These are phyloP conservation scores for Tetrapedia diversipes DNA, from an alignment of 2,888 invertebrate species.

Conservation along the genomic window DNA sequence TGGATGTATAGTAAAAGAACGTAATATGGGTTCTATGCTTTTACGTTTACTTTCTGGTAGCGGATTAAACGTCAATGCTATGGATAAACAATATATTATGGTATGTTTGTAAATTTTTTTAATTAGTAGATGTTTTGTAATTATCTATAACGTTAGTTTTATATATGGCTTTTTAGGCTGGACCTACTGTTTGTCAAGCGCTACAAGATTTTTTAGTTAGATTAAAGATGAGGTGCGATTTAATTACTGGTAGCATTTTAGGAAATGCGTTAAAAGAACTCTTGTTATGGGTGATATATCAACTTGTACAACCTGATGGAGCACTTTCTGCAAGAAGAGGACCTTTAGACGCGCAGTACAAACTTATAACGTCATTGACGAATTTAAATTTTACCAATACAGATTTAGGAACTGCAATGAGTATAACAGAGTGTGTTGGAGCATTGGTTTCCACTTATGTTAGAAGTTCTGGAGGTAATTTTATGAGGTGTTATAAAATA, in stretches of 20 bases:
- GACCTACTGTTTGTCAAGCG: conserved; percentile 90
- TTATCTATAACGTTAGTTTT: background rate
- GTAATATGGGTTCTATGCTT: conserved; percentile 87
- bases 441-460: conserved; percentile 80
- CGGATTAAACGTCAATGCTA: conserved; percentile 84
- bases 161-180: conserved; percentile 84
- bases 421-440: conserved; percentile 89
- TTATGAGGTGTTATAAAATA: background rate
- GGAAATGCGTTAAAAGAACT: conserved; percentile 86
- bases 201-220: conserved; percentile 89
- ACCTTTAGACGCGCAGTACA: conserved; percentile 90
- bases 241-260: conserved; percentile 84
- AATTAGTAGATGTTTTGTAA: background rate
- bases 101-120: conserved; percentile 58
- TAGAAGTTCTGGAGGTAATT: conserved; percentile 76
- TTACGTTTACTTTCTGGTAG: conserved; percentile 88
- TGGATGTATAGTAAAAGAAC: conserved; percentile 86
- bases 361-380: conserved; percentile 87
- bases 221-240: conserved; percentile 87
- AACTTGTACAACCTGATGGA: conserved; percentile 88
- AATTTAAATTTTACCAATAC: conserved; percentile 88
- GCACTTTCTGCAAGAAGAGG: conserved; percentile 87
- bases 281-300: conserved; percentile 88
- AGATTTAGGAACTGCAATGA: conserved; percentile 89
- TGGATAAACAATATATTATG: conserved; percentile 85